These are phyloP conservation scores for Tetragnatha versicolor DNA, from an alignment of 1,140 invertebrate species.

Conservation along the genomic window DNA sequence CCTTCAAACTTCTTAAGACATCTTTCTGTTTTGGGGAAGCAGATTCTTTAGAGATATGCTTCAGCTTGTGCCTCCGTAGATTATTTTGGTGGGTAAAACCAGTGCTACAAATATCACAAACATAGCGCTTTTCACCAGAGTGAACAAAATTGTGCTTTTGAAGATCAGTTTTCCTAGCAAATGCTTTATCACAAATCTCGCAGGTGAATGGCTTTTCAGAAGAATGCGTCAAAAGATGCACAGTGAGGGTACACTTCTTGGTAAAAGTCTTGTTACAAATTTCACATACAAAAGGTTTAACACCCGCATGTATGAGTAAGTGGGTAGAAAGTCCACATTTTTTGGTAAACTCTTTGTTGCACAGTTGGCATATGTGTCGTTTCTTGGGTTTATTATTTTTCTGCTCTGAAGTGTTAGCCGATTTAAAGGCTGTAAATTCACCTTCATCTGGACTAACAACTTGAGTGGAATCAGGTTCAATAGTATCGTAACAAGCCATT, in stretches of 20 bases:
- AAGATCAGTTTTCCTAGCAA: slow-evolving; percentile 24
- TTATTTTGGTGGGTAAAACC: slow-evolving; percentile 5
- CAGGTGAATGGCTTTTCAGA: slow-evolving; percentile 1
- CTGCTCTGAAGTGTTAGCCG: not conserved
- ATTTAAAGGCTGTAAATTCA: no score
- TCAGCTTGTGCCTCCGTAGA: not conserved
- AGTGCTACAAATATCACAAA: slow-evolving; percentile 8
- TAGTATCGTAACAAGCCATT: no score
- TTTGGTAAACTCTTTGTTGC: not conserved
- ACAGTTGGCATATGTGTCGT: not conserved
- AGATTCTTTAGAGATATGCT: not conserved
- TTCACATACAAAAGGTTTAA: slow-evolving; percentile 23
- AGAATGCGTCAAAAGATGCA: slow-evolving; percentile 1
- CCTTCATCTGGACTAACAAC: no score
- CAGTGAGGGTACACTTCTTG: slow-evolving; percentile 28
- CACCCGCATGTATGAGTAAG: not conserved
- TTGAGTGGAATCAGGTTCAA: no score
- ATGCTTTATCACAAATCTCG: slow-evolving; percentile 6
- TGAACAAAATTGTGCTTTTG: slow-evolving; percentile 17
- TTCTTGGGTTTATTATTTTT: not conserved
- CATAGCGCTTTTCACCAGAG: not conserved
- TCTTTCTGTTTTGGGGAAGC: no score
- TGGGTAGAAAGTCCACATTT: slow-evolving; percentile 2
- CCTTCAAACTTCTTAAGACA: no score
- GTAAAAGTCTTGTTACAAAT: slow-evolving; percentile 19